Conservation (phyloP, 2,113 vertebrate species). For the Corythoichthys intestinalis region DNA sequence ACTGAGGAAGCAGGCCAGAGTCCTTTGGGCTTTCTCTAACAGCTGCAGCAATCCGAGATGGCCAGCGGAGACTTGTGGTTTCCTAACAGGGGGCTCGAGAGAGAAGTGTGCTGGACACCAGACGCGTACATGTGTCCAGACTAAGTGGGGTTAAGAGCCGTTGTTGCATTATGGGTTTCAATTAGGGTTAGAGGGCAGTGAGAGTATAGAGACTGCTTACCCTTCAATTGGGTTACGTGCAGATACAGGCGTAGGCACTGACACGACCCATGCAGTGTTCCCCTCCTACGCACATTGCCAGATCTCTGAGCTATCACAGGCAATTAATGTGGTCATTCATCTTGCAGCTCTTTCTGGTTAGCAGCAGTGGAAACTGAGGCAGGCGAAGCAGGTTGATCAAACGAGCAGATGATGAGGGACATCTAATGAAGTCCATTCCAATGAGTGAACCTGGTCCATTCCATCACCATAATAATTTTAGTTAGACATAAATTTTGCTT, state of each 20-base stretch:
- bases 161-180: constrained; percentile 54
- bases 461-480: constrained; percentile 17
- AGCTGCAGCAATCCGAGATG: constrained; percentile 58
- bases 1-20: constrained; percentile 30
- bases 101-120: constrained; percentile 24
- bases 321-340: constrained; percentile 53
- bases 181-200: constrained; percentile 37
- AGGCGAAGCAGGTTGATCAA: not conserved
- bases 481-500: constrained; percentile 21
- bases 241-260: not conserved
- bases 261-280: constrained; percentile 14
- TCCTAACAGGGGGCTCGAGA: constrained; percentile 27
- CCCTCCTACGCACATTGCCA: constrained; percentile 13
- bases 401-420: constrained; percentile 26
- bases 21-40: constrained; percentile 44
- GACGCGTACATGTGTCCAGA: constrained; percentile 41
- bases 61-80: constrained; percentile 17
- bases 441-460: constrained; percentile 23
- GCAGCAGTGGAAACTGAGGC: constrained; percentile 38
- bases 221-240: constrained; percentile 18
- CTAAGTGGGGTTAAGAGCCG: constrained; percentile 56
- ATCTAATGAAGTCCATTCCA: constrained; percentile 29
- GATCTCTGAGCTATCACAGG: constrained; percentile 52
- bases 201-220: constrained; percentile 21
- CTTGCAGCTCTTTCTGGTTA: constrained; percentile 44